phyloP scores from a whole-genome alignment of 30 jellyfish, hydroid and myxozoan species.

The Aurelia aurita region DNA sequence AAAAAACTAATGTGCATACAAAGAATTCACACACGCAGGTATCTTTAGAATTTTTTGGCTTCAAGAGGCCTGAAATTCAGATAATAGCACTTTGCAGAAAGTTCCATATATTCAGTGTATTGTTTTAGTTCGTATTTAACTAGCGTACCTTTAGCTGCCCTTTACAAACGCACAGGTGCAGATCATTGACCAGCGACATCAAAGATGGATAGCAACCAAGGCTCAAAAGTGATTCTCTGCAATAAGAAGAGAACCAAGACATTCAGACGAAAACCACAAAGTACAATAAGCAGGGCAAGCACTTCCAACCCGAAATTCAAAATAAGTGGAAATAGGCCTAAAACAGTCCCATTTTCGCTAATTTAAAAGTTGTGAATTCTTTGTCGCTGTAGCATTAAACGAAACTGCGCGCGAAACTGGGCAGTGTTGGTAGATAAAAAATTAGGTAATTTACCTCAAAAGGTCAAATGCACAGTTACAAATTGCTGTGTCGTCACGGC shows the following conservation, averaged over 20 bases:
- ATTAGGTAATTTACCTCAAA: background rate
- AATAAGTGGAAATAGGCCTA: too few relatives aligned
- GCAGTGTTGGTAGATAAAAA: background rate
- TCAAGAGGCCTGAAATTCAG: too few relatives aligned
- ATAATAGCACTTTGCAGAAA: too few relatives aligned
- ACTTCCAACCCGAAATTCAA: too few relatives aligned
- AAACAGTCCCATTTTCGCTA: too few relatives aligned
- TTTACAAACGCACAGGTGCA: background rate
- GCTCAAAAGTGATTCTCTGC: conserved; percentile 14
- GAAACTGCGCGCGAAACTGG: background rate
- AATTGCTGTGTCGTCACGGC: background rate
- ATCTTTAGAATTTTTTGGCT: too few relatives aligned
- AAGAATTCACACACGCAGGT: too few relatives aligned
- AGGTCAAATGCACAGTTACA: conserved; percentile 10
- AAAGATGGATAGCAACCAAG: conserved; percentile 28
- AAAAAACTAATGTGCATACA: too few relatives aligned
- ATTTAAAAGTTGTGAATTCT: too few relatives aligned
- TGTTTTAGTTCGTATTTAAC: background rate
- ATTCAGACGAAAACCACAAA: too few relatives aligned
- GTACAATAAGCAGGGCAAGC: too few relatives aligned
- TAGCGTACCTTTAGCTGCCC: conserved; percentile 5
- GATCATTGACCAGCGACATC: conserved; percentile 24
- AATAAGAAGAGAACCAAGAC: background rate
- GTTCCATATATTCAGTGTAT: too few relatives aligned
- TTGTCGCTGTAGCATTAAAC: background rate